Percentiles rank a stretch among this genome's conserved stretches.
Evolutionary conservation across 2,113 vertebrate species (phyloP).

Genomic region (Lasiurus cinereus): DNA sequence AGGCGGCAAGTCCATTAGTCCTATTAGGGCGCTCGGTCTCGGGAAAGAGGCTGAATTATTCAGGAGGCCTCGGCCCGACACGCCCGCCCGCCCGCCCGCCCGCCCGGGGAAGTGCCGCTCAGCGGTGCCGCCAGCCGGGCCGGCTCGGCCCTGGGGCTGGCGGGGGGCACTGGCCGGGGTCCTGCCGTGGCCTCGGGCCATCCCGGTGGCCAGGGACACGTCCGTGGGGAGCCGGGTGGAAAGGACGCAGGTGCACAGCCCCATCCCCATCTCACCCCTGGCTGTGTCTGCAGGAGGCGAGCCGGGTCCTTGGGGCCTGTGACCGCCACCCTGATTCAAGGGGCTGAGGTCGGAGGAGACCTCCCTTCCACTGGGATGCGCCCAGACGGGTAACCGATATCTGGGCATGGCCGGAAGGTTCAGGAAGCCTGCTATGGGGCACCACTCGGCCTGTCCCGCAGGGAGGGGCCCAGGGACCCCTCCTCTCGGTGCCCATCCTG

Average conservation of each 20-base stretch:
- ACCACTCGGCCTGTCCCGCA: neutral
- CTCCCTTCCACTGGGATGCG: accelerated
- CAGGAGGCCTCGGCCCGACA: conserved; percentile 92
- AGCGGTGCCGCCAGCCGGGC: conserved; percentile 48
- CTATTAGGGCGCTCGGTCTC: conserved; percentile 91
- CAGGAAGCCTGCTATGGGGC: neutral
- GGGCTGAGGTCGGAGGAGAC: neutral
- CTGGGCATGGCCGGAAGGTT: neutral
- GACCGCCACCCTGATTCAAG: neutral
- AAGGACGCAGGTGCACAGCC: neutral
- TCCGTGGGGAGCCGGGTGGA: neutral
- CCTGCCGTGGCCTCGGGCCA: neutral
- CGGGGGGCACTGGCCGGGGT: neutral
- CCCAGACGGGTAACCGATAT: neutral
- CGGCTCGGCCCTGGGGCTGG: neutral
- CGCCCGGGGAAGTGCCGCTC: conserved; percentile 86
- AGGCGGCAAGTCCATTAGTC: conserved; percentile 93
- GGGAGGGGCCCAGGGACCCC: neutral
- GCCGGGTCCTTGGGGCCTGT: accelerated
- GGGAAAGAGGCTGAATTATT: conserved; percentile 97
- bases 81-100: conserved; percentile 87
- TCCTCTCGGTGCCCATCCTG: accelerated
- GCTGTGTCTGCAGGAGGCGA: neutral
- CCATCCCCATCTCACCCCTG: accelerated
- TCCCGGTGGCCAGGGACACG: accelerated